Evolutionary conservation across 2,113 vertebrate genomes (phyloP).

Genomic region (Fulica atra): DNA sequence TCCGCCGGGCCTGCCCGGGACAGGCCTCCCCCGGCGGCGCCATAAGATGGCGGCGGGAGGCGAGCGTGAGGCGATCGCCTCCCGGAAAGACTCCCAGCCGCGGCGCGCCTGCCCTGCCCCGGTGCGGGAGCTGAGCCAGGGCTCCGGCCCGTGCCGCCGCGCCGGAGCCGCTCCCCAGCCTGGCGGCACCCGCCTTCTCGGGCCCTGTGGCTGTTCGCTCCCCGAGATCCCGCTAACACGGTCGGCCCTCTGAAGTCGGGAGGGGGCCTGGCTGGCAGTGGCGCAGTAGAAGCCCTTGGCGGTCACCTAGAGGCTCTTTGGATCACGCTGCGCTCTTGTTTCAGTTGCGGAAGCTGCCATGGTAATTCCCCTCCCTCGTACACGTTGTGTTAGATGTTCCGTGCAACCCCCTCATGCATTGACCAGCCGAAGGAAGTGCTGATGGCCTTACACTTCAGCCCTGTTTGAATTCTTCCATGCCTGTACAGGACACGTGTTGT

Average conservation of each 20-base stretch:
- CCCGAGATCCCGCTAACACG: accelerated
- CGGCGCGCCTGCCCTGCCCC: accelerated
- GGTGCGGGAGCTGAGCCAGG: not conserved
- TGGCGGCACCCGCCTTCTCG: not conserved
- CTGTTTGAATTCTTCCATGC: not conserved
- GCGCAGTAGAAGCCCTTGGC: not conserved
- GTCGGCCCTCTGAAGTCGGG: not conserved
- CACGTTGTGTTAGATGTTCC: not conserved
- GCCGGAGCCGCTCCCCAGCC: not conserved
- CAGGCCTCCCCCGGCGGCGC: not conserved
- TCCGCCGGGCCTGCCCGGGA: not conserved
- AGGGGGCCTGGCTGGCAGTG: not conserved
- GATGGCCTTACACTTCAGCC: not conserved
- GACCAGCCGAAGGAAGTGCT: not conserved
- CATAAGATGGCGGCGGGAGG: not conserved
- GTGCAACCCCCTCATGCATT: not conserved
- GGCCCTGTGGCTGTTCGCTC: accelerated
- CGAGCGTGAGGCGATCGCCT: not conserved
- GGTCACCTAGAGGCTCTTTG: not conserved
- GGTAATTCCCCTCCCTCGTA: not conserved
- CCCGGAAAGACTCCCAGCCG: accelerated
- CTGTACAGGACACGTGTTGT: not conserved
- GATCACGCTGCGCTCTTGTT: not conserved
- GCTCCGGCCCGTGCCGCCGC: not conserved
- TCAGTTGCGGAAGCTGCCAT: not conserved